These are phyloP conservation scores for Mimachlamys varia DNA, from an alignment of 2,888 invertebrate species.

Conservation along the genomic window DNA sequence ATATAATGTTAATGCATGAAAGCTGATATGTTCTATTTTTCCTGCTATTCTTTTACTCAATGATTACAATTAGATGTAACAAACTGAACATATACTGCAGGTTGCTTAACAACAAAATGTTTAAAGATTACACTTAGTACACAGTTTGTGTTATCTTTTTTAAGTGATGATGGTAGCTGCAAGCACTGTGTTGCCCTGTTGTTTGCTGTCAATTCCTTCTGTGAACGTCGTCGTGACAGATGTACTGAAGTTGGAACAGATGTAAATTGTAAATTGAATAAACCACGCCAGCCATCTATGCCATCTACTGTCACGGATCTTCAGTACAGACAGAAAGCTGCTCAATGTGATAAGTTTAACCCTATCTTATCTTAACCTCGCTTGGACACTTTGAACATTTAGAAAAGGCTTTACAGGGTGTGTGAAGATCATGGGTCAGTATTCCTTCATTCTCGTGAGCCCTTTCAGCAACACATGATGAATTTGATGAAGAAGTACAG, in stretches of 20 bases:
- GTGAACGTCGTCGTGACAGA: neutral
- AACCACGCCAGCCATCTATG: neutral
- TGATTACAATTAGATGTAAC: neutral
- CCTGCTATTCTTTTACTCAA: neutral
- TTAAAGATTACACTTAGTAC: neutral
- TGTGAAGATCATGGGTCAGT: conserved; percentile 43
- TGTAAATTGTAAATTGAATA: neutral
- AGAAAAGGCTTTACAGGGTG: conserved; percentile 38
- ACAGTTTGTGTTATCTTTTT: conserved; percentile 38
- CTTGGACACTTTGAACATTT: neutral
- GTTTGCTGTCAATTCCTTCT: neutral
- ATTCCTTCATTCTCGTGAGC: conserved; percentile 41
- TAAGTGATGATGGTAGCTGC: conserved; percentile 47
- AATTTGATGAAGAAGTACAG: neutral
- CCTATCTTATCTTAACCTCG: neutral
- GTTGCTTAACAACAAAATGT: no score
- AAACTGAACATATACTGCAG: no score
- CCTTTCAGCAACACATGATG: conserved; percentile 25
- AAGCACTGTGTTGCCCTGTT: no score
- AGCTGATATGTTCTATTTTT: neutral
- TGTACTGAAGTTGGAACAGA: neutral
- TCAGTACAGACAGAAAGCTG: neutral
- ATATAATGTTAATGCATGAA: neutral
- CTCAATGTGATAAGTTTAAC: neutral
- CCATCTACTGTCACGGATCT: conserved; percentile 35